These are phyloP conservation scores for Dryas iulia DNA, from an alignment of 1,140 invertebrate species.

Conservation along the genomic window DNA sequence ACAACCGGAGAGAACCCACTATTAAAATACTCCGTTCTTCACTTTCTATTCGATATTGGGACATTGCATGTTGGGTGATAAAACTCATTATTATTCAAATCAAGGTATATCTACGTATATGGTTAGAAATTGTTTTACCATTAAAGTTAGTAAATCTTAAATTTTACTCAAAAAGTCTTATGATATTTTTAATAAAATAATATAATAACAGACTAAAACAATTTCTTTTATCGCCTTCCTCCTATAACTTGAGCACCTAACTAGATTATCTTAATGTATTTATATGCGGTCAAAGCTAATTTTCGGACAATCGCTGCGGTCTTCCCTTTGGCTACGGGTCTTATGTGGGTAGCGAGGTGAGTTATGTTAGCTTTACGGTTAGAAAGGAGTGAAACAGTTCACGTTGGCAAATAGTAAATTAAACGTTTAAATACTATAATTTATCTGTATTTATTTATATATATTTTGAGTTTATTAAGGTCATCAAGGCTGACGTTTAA, in stretches of 20 bases:
- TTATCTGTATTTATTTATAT: not conserved
- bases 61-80: too few relatives aligned
- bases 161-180: too few relatives aligned
- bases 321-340: conserved; percentile 44
- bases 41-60: too few relatives aligned
- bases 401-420: conserved; percentile 9
- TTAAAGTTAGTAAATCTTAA: too few relatives aligned
- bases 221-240: conserved; percentile 11
- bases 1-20: too few relatives aligned
- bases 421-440: not conserved
- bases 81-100: too few relatives aligned
- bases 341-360: conserved; percentile 52
- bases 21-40: too few relatives aligned
- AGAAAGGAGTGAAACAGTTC: conserved; percentile 22
- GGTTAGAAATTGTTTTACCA: too few relatives aligned
- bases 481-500: too few relatives aligned
- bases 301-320: conserved; percentile 73
- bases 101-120: too few relatives aligned
- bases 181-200: too few relatives aligned
- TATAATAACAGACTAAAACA: not conserved
- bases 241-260: conserved; percentile 39
- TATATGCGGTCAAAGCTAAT: conserved; percentile 77
- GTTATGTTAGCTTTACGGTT: conserved; percentile 40
- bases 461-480: not conserved
- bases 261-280: conserved; percentile 77